These are phyloP conservation scores for Osmerus eperlanus DNA, from an alignment of 2,113 vertebrate genomes.

Conservation along the genomic window DNA sequence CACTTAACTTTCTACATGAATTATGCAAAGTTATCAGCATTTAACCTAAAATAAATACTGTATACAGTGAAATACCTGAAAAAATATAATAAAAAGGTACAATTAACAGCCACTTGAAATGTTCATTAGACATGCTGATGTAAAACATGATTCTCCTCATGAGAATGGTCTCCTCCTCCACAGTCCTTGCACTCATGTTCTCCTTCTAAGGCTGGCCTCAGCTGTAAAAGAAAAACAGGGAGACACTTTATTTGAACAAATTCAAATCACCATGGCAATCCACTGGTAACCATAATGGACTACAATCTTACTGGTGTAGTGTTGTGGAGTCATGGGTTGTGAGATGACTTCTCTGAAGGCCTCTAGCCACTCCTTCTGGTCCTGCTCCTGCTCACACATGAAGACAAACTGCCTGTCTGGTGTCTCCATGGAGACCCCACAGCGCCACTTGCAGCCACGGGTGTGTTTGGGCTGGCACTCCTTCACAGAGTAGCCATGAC, in stretches of 20 bases:
- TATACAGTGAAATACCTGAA: too few relatives aligned
- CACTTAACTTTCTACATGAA: too few relatives aligned
- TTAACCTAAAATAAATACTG: too few relatives aligned
- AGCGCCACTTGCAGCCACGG: conserved; percentile 76
- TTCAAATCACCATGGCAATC: too few relatives aligned
- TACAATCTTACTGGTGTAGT: conserved; percentile 66
- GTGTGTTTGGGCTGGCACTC: conserved; percentile 67
- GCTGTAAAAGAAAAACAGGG: conserved; percentile 44
- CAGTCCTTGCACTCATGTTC: conserved; percentile 49
- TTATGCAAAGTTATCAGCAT: too few relatives aligned
- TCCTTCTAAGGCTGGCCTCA: conserved; percentile 66
- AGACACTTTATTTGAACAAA: too few relatives aligned
- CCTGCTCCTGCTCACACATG: conserved; percentile 81
- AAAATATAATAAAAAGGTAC: too few relatives aligned
- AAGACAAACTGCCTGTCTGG: conserved; percentile 83
- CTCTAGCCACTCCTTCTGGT: conserved; percentile 85
- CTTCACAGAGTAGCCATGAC: conserved; percentile 77
- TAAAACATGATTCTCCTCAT: too few relatives aligned
- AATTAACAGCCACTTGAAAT: too few relatives aligned
- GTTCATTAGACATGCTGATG: too few relatives aligned
- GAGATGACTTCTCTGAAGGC: conserved; percentile 77
- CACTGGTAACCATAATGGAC: too few relatives aligned
- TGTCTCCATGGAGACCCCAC: conserved; percentile 77
- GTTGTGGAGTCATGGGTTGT: conserved; percentile 75
- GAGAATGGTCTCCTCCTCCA: too few relatives aligned